Percentiles rank a stretch among this genome's conserved stretches.
phyloP scores from a whole-genome alignment of 2,113 vertebrate species.

The Zosterops pallidus region DNA sequence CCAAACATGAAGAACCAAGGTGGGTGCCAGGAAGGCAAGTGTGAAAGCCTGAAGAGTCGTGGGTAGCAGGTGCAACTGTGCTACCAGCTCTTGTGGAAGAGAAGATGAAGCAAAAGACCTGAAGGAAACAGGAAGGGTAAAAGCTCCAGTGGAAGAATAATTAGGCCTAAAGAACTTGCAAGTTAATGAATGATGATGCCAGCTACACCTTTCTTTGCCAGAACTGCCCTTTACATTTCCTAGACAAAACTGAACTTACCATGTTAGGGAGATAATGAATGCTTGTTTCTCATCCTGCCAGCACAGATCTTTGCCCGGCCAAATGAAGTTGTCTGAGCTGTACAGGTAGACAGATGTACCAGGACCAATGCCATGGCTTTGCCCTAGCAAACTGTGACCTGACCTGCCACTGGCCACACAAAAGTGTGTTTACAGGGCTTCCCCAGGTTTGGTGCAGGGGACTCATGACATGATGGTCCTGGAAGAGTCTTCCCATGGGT shows the following conservation, averaged over 20 bases:
- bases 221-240: background rate
- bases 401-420: background rate
- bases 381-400: accelerated
- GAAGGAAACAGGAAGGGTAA: background rate
- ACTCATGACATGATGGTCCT: accelerated
- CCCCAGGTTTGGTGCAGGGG: background rate
- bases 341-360: background rate
- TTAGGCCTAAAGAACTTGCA: background rate
- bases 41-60: accelerated
- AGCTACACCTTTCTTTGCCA: background rate
- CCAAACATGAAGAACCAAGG: background rate
- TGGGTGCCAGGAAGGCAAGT: background rate
- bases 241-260: background rate
- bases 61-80: background rate
- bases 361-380: background rate
- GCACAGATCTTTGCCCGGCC: background rate
- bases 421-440: accelerated
- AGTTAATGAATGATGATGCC: background rate
- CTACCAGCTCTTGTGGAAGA: background rate
- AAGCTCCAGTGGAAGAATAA: background rate
- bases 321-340: background rate
- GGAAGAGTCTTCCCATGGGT: background rate
- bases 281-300: background rate
- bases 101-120: background rate
- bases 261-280: background rate